These are phyloP conservation scores for Serinus canaria DNA, from an alignment of 2,113 vertebrate species.

Conservation along the genomic window DNA sequence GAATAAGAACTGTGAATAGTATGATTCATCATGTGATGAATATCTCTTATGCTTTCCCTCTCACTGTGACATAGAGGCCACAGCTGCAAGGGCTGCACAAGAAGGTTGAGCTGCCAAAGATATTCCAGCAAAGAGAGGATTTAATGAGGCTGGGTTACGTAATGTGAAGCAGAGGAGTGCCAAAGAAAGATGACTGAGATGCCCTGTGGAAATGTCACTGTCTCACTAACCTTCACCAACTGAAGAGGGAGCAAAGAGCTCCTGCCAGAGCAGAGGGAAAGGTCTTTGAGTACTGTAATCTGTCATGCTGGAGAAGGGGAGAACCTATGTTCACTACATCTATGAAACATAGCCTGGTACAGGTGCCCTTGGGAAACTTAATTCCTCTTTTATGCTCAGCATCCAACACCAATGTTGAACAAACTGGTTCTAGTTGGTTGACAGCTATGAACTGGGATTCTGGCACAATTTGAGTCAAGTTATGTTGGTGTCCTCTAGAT, in stretches of 20 bases:
- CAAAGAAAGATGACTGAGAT: neutral
- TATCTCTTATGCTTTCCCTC: slow-evolving; percentile 13
- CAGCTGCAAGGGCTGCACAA: slow-evolving; percentile 20
- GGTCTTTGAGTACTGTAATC: neutral
- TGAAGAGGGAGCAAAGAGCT: neutral
- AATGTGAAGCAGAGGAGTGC: neutral
- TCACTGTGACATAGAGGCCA: neutral
- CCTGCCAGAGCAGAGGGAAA: neutral
- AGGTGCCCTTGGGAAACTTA: neutral
- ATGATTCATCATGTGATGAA: slow-evolving; percentile 50
- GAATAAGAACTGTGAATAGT: slow-evolving; percentile 34
- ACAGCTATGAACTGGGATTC: neutral
- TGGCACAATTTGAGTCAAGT: neutral
- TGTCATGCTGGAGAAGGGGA: neutral
- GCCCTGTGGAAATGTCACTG: neutral
- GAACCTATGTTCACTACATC: fast-evolving
- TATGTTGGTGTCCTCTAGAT: neutral
- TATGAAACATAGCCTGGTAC: neutral
- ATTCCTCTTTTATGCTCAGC: neutral
- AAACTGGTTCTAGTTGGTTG: neutral
- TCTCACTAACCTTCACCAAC: neutral
- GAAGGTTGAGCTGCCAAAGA: neutral
- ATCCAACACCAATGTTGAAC: neutral
- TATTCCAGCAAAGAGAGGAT: neutral
- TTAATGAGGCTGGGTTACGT: neutral